phyloP scores from a whole-genome alignment of 2,888 invertebrate species.

The Caenorhabditis auriculariae region DNA sequence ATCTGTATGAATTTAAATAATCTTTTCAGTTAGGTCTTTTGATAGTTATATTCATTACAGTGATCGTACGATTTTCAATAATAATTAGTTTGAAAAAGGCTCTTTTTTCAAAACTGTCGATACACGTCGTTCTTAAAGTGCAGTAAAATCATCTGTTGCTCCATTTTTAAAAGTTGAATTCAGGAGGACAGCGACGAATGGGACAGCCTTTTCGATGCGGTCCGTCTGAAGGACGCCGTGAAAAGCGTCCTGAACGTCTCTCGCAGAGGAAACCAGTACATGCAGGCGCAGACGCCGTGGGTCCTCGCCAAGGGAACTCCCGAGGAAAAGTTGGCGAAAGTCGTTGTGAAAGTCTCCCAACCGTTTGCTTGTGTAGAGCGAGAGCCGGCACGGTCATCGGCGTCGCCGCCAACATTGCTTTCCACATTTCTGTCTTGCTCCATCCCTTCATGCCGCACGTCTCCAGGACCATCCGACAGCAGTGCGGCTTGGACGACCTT shows the following conservation, averaged over 20 bases:
- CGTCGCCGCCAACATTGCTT: conserved; percentile 79
- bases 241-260: conserved; percentile 84
- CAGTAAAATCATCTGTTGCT: too few relatives aligned
- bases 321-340: conserved; percentile 75
- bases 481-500: conserved; percentile 46
- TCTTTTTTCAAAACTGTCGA: too few relatives aligned
- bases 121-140: too few relatives aligned
- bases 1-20: not conserved
- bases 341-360: too few relatives aligned
- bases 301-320: conserved; percentile 80
- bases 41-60: too few relatives aligned
- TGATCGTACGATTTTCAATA: too few relatives aligned
- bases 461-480: conserved; percentile 42
- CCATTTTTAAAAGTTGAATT: conserved; percentile 1
- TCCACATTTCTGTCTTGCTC: conserved; percentile 78
- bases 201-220: conserved; percentile 49
- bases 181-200: conserved; percentile 47
- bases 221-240: conserved; percentile 48
- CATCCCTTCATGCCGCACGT: conserved; percentile 86
- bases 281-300: conserved; percentile 94
- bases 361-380: too few relatives aligned
- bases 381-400: conserved; percentile 84
- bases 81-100: too few relatives aligned
- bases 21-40: not conserved
- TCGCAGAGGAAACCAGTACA: conserved; percentile 90